phyloP scores from a whole-genome alignment of 2,888 invertebrate species.

The Phytoseiulus persimilis region DNA sequence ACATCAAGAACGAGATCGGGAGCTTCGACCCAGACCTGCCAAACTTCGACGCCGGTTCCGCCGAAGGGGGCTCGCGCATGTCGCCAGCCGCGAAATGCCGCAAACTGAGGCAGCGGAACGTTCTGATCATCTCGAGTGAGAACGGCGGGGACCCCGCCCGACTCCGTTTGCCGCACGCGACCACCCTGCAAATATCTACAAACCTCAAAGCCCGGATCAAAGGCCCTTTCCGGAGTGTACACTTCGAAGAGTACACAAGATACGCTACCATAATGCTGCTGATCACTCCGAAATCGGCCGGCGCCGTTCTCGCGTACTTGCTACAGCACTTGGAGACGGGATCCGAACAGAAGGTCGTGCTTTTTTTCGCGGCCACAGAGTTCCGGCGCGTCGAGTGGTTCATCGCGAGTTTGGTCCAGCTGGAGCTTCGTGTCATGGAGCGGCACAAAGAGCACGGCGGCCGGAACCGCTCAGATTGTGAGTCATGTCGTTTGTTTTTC shows the following conservation, averaged over 20 bases:
- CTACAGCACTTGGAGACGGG: background rate
- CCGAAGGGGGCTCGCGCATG: too few relatives aligned
- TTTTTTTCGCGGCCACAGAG: background rate
- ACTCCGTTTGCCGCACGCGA: background rate
- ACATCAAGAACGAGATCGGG: background rate
- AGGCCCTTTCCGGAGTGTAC: background rate
- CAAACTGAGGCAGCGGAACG: background rate
- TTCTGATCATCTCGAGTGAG: background rate
- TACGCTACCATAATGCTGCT: background rate
- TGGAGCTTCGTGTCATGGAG: background rate
- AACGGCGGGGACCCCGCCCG: background rate
- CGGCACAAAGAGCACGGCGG: background rate
- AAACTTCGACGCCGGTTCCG: background rate
- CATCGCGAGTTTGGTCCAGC: background rate
- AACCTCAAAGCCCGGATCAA: background rate
- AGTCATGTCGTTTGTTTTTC: background rate
- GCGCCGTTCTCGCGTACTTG: background rate
- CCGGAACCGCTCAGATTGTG: background rate
- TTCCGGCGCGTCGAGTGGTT: slow-evolving; percentile 10
- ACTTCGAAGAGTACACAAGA: background rate
- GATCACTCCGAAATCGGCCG: slow-evolving; percentile 24
- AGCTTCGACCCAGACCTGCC: too few relatives aligned
- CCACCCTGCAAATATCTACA: background rate
- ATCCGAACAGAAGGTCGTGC: background rate
- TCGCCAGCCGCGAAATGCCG: background rate